Conservation (phyloP, 2,888 invertebrate species). For the Epistrophella euchroma region DNA sequence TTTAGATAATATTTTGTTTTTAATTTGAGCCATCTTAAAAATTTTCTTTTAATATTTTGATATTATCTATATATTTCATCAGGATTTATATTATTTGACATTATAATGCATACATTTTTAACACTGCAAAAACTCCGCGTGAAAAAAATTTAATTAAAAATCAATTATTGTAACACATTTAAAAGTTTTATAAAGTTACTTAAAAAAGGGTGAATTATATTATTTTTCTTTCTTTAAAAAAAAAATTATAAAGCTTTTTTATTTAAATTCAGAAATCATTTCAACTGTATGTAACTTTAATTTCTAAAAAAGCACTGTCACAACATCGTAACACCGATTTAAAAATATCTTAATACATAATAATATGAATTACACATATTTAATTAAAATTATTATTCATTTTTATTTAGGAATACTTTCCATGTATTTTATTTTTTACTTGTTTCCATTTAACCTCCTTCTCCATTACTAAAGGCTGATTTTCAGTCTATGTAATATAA, state of each 20-base stretch:
- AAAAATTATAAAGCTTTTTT: conserved; percentile 49
- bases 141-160: background rate
- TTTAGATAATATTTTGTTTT: no score
- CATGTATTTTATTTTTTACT: conserved; percentile 17
- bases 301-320: conserved; percentile 21
- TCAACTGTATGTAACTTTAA: background rate
- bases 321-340: conserved; percentile 53
- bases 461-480: conserved; percentile 71
- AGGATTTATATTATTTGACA: background rate
- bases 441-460: conserved; percentile 51
- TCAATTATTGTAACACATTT: background rate
- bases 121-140: background rate
- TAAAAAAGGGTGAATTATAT: background rate
- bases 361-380: conserved; percentile 20
- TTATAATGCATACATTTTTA: background rate
- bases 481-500: conserved; percentile 72
- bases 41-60: background rate
- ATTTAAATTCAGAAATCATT: conserved; percentile 21
- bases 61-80: background rate
- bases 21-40: background rate
- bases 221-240: background rate
- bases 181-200: background rate
- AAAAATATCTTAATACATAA: conserved; percentile 36
- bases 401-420: conserved; percentile 39
- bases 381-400: conserved; percentile 25